phyloP scores from a whole-genome alignment of 2,888 invertebrate genomes.

The Ennomos fuscantarius region DNA sequence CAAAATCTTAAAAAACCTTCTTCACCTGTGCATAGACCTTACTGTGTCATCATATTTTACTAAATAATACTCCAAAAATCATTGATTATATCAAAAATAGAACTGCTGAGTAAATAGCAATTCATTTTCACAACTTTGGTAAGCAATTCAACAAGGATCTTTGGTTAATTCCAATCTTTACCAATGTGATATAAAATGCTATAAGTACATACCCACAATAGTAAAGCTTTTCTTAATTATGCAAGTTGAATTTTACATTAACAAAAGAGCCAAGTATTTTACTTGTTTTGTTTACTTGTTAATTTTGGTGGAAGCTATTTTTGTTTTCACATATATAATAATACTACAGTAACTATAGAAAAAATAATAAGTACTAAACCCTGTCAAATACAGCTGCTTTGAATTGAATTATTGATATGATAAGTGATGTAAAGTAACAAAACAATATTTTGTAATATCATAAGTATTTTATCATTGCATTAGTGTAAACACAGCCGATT shows the following conservation, averaged over 20 bases:
- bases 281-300: too few relatives aligned
- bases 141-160: conserved; percentile 53
- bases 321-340: neutral
- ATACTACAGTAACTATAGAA: neutral
- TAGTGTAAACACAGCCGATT: conserved; percentile 71
- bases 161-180: conserved; percentile 50
- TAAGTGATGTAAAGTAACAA: conserved; percentile 38
- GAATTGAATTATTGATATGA: conserved; percentile 21
- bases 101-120: conserved; percentile 45
- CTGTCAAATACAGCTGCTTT: conserved; percentile 23
- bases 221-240: too few relatives aligned
- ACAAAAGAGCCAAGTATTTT: too few relatives aligned
- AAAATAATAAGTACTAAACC: conserved; percentile 20
- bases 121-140: conserved; percentile 55
- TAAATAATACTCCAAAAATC: conserved; percentile 31
- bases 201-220: too few relatives aligned
- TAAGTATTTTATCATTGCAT: conserved; percentile 43
- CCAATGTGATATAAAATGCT: conserved; percentile 29
- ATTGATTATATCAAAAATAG: conserved; percentile 53
- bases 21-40: neutral
- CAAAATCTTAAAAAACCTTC: neutral
- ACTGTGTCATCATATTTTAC: conserved; percentile 21
- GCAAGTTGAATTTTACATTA: too few relatives aligned
- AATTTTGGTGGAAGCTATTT: too few relatives aligned
- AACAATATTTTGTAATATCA: conserved; percentile 41